Evolutionary conservation across 2,113 vertebrate species (phyloP), one percentile per base, ranked within the genome.

Genomic region (Cyanistes caeruleus): DNA sequence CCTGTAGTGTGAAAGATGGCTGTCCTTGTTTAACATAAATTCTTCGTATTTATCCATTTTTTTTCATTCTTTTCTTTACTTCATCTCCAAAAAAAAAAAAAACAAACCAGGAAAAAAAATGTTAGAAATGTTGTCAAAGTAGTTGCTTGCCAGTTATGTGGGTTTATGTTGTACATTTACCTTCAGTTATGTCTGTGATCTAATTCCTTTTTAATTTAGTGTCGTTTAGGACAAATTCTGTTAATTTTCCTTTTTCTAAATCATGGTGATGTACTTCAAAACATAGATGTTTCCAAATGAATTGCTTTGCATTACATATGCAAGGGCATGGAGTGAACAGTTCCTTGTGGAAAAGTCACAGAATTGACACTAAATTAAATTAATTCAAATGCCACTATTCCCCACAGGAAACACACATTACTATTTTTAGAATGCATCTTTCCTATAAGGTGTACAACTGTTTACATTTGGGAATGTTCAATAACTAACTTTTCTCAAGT

Each of bases 191-290:
- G 97, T 99, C 98, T 98, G 97, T 98, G 97, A 98, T 97, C 97
- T 98, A 94, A 84, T 97, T 95, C 69, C 90, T 97, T 97, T 98
- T 98, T 98, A 96, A 98, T 98, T 98, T 99, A 99, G 99, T 99
- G 99, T 99, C 97, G 99, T 99, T 99, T 99, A 99, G 99, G 99
- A 99, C 99, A 99, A 98, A 98, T 98, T 98, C 94, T 98, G 97
- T 98, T 98, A 97, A 98, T 98, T 98, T 98, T 98, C 69, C 69
- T 98, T 98, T 98, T 96, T 95, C 98, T 96, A 97, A 98, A 97
- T 97, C 98, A 96, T 98, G 79, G 96, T 97, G 96, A 95, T 78
- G 93, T 98, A 98, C 88, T 97, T 97, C 80, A 96, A 98, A 98
- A 97, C 90, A 91, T 96, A 97, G 96, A 90, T 92, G 97, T 97